Evolutionary conservation across 2,113 vertebrate genomes (phyloP), one percentile per base, ranked within the genome.

Genomic region (Strix aluco): DNA sequence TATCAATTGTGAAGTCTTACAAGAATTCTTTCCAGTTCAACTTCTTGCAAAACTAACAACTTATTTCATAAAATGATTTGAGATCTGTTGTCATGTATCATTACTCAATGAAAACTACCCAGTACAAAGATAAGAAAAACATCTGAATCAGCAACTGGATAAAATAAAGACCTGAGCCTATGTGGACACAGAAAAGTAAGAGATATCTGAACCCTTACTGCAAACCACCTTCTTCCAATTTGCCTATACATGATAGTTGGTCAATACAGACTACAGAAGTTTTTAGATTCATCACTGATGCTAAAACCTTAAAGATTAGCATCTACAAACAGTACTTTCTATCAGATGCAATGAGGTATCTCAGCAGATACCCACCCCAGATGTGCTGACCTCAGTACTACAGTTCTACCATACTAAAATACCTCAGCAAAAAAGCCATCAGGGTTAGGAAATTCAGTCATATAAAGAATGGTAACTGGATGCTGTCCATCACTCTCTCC

Each of bases 221-320:
- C 27, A 80, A 9, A 51, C 4, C 13, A 25, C 36, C 34, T n/a
- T 30, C 59, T 17, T 63, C 49, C 30, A 49, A 26, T 17, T 30
- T 47, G 23, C 57, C 29, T 58, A 5, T 11, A 32, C 1, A 0
- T 9, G 9, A 32, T 2, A 62, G 47, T 0, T 2, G 2, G 22
- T 38, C 85, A 90, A 65, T 14, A 44, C 42, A 91, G 27, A 36
- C 42, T 25, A n/a, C 6, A 15, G 9, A 19, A 23, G 4, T 9
- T 70, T 63, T 66, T 13, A 47, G 63, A 49, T 38, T 49, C 59
- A 59, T 78, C 7, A 2, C 3, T 66, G n/a, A 79, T 38, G 9
- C 19, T 62, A 30, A 58, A 62, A 27, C 5, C 29, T 71, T 30
- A 6, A 74, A 47, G 13, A 34, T 38, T 15, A 46, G 20, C 59